Base-by-base conservation (phyloP, 2,113 vertebrate genomes). In the Uria lomvia region DNA sequence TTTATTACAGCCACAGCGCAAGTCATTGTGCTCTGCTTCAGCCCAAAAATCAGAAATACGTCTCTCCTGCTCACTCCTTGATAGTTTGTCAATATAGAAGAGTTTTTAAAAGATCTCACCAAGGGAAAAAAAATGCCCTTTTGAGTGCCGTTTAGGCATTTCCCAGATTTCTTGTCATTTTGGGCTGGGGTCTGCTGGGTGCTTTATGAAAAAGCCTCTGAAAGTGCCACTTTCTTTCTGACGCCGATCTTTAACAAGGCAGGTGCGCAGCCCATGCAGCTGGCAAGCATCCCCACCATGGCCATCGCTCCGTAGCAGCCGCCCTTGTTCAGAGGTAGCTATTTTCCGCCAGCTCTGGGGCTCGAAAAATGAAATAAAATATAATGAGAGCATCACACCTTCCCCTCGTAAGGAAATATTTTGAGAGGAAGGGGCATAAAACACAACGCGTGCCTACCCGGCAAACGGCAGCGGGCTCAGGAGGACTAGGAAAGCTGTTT, bases 31-130 rank as follows among this genome's bases (percentile, higher is more conserved):
- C 65, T 92, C 87, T 92, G 86, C 94, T 97, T 94, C 95, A 90
- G 80, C 55, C 60, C 88, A 88, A 90, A 70, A 96, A 94, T 96
- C 96, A 96, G 86, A 96, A 90, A 63, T 43, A 72, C 5, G 1
- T 63, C 15, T 11, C 72, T 86, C 59, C 65, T 92, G 65, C 92
- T 84, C n/a, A 20, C 87, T 94, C 38, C 53, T 84, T 96, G 79
- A 92, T 82, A 78, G 55, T 72, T 67, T 15, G 36, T 90, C 86
- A 59, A 34, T 59, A 65, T 7, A 38, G 15, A 76, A 43, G 45
- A 67, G 8, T 5, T 90, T 91, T 91, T 90, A 0, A 18, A 68
- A 71, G 68, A 86, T 7, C 45, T 68, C 86, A 88, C 53, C 60
- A 24, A 92, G 73, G 85, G 93, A 38, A 50, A 86, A 88, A 95